These are phyloP conservation scores for Hydropsyche tenuis DNA, from an alignment of 1,140 invertebrate species.

Conservation along the genomic window DNA sequence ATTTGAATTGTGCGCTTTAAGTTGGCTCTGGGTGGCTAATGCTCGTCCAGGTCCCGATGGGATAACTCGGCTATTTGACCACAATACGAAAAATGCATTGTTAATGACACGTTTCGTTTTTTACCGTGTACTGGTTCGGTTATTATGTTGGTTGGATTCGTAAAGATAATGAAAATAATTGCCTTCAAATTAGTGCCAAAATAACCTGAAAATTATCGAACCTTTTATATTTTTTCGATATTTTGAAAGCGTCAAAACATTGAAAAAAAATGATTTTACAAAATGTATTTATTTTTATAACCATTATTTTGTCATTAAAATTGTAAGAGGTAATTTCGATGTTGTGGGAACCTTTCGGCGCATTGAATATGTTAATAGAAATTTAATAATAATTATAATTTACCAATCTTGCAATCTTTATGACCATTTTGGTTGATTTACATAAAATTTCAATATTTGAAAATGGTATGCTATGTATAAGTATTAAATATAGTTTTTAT, in stretches of 20 bases:
- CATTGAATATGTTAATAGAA: background rate
- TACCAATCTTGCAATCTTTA: slow-evolving; percentile 1
- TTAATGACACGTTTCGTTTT: too few relatives aligned
- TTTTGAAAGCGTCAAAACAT: background rate
- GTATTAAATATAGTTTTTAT: background rate
- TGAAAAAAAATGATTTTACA: background rate
- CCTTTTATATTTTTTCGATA: background rate
- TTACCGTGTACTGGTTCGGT: too few relatives aligned
- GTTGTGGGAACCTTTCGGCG: background rate
- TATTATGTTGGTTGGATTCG: too few relatives aligned
- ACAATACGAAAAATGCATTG: too few relatives aligned
- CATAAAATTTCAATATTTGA: background rate
- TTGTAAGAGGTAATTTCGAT: too few relatives aligned
- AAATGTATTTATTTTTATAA: background rate
- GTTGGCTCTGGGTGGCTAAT: too few relatives aligned
- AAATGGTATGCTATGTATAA: slow-evolving; percentile 11
- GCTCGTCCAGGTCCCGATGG: too few relatives aligned
- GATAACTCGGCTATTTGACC: too few relatives aligned
- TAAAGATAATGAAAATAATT: too few relatives aligned
- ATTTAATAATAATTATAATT: slow-evolving; percentile 5
- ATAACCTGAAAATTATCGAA: background rate
- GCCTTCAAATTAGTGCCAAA: too few relatives aligned
- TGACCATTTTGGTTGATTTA: background rate
- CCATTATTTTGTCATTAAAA: background rate
- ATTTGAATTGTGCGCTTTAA: too few relatives aligned